Evolutionary conservation across 2,797 vertebrate genomes (phyloP).

Genomic region (Bucorvus abyssinicus): DNA sequence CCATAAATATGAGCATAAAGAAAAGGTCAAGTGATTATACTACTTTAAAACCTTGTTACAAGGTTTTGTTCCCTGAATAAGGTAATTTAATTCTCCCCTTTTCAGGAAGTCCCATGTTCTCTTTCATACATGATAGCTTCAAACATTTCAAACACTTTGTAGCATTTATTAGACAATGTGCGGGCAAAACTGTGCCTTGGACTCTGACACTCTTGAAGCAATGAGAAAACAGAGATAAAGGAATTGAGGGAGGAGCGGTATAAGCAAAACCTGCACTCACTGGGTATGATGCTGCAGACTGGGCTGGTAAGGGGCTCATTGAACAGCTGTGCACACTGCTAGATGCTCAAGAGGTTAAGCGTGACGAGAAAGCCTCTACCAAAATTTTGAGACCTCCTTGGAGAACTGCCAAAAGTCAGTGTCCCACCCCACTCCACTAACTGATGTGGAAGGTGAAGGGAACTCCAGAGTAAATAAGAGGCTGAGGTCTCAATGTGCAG

Average conservation of each 20-base stretch:
- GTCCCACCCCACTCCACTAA: not conserved
- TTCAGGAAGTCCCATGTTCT: not conserved
- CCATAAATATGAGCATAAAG: not conserved
- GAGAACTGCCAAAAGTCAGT: not conserved
- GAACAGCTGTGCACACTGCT: not conserved
- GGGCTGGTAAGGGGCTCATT: not conserved
- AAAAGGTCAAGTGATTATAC: not conserved
- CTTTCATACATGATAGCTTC: not conserved
- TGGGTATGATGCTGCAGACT: not conserved
- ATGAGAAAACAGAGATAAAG: not conserved
- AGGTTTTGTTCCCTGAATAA: not conserved
- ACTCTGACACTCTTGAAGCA: not conserved
- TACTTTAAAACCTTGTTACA: not conserved
- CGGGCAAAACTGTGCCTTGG: not conserved
- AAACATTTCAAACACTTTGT: not conserved
- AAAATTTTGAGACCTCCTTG: not conserved
- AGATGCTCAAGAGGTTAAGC: not conserved
- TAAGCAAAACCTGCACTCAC: not conserved
- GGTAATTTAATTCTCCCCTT: not conserved
- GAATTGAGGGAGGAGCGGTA: not conserved
- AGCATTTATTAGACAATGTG: not conserved
- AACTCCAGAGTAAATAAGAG: not conserved
- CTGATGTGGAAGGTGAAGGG: not conserved
- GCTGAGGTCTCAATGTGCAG: not conserved
- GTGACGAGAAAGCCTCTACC: not conserved